These are phyloP conservation scores for Ardeotis arabs DNA, from an alignment of 2,113 vertebrate species.

Conservation along the genomic window DNA sequence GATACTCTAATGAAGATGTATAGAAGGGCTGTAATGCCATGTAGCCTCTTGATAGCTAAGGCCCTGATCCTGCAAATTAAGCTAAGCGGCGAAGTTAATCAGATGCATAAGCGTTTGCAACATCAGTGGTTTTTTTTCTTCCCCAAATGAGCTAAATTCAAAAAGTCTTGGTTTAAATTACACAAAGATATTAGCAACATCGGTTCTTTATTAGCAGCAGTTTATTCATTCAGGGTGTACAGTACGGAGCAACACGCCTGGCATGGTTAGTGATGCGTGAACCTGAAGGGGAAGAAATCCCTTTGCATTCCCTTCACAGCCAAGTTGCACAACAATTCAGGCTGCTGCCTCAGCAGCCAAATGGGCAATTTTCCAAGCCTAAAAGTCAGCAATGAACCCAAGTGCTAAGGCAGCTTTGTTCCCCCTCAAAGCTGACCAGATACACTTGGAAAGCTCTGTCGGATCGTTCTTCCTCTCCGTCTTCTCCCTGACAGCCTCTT, in stretches of 20 bases:
- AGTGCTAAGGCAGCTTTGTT: slow-evolving; percentile 41
- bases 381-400: slow-evolving; percentile 35
- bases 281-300: slow-evolving; percentile 58
- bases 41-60: slow-evolving; percentile 66
- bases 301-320: slow-evolving; percentile 71
- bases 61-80: slow-evolving; percentile 72
- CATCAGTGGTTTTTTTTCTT: slow-evolving; percentile 36
- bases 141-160: slow-evolving; percentile 62
- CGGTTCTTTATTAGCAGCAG: slow-evolving; percentile 31
- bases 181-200: slow-evolving; percentile 44
- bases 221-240: slow-evolving; percentile 63
- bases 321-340: slow-evolving; percentile 66
- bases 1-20: slow-evolving; percentile 67
- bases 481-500: background rate
- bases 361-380: slow-evolving; percentile 51
- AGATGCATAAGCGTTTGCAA: slow-evolving; percentile 68
- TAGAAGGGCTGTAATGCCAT: slow-evolving; percentile 56
- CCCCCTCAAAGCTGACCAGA: slow-evolving; percentile 7
- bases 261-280: slow-evolving; percentile 69
- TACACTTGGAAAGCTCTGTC: background rate
- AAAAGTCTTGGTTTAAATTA: slow-evolving; percentile 66
- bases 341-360: slow-evolving; percentile 66
- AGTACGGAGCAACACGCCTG: slow-evolving; percentile 48
- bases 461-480: background rate
- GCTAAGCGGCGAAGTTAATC: slow-evolving; percentile 55